Base-by-base conservation (phyloP, 2,113 vertebrate genomes). In the Cinclus mexicanus region DNA sequence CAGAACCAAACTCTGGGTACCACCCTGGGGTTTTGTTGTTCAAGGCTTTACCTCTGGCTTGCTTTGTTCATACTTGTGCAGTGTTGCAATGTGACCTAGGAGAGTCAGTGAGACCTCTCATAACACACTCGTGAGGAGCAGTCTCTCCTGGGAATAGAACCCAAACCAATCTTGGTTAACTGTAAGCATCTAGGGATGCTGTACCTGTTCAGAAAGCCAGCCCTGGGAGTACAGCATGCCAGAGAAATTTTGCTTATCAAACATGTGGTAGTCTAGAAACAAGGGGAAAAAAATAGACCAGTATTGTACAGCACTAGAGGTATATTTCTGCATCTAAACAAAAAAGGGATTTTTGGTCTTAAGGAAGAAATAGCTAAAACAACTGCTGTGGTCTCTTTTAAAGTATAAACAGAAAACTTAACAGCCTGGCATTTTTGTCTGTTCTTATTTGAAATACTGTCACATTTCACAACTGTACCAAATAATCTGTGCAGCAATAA, bases 241-340 rank as follows among this genome's bases (percentile, higher is more conserved):
- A 74, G 60, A 61, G 50, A 86, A 67, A 71, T 12, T 57, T 26
- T n/a, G 6, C n/a, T 74, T 44, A 41, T 63, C 29, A 52, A 70
- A 42, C 10, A 22, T 12, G 7, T 4, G 3, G 13, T 76, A 13
- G 17, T 64, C 10, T 76, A 79, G 57, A 64, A 83, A 55, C 2
- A 29, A 37, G 33, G 29, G 13, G 13, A 7, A 26, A 70, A 53
- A 60, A 28, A 42, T 12, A 37, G 0, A 37, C 4, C 7, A 33
- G 18, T 42, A 23, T 33, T 0, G 2, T 41, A 61, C 7, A 16
- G 23, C 42, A 53, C 5, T 28, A n/a, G 28, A 4, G 1, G 7
- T n/a, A 4, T n/a, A 49, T 26, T 14, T 52, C 25, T 39, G 87
- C 1, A 1, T 67, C 52, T 64, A 50, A 81, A 72, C 0, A 0